phyloP scores from a whole-genome alignment of 2,888 invertebrate genomes.

The Agapostemon virescens region DNA sequence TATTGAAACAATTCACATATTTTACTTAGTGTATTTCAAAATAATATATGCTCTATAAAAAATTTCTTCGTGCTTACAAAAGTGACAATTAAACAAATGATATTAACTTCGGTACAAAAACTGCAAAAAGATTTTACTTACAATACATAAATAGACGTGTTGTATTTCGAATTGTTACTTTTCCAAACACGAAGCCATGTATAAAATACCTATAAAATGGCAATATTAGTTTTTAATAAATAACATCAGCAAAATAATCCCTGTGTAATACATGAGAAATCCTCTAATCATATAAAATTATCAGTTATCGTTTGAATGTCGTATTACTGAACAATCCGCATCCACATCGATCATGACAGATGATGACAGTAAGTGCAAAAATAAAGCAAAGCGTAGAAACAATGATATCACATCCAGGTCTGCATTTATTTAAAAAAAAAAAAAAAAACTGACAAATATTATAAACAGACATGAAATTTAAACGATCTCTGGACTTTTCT shows the following conservation, averaged over 20 bases:
- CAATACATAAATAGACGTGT: constrained; percentile 6
- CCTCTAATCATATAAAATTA: constrained; percentile 13
- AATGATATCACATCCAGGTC: constrained; percentile 39
- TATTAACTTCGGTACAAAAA: not conserved
- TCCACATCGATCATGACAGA: not conserved
- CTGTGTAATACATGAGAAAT: constrained; percentile 26
- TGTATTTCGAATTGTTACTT: constrained; percentile 29
- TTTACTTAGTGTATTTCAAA: constrained; percentile 32
- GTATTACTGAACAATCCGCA: constrained; percentile 25
- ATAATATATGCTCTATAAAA: constrained; percentile 13
- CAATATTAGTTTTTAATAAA: constrained; percentile 21
- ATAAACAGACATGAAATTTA: constrained; percentile 12
- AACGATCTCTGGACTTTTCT: not conserved
- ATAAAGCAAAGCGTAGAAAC: constrained; percentile 17
- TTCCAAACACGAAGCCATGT: constrained; percentile 37
- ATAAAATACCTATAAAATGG: constrained; percentile 28
- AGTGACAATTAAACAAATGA: constrained; percentile 19
- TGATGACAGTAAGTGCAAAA: not conserved
- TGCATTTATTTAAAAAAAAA: constrained; percentile 14
- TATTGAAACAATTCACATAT: constrained; percentile 39
- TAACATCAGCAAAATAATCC: constrained; percentile 45
- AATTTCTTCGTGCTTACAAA: constrained; percentile 36
- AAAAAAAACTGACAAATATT: constrained; percentile 15
- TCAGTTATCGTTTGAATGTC: constrained; percentile 15
- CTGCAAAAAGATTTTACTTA: not conserved